These are phyloP conservation scores for Triplophysa siluroides DNA, from an alignment of 2,113 vertebrate genomes.

Conservation along the genomic window DNA sequence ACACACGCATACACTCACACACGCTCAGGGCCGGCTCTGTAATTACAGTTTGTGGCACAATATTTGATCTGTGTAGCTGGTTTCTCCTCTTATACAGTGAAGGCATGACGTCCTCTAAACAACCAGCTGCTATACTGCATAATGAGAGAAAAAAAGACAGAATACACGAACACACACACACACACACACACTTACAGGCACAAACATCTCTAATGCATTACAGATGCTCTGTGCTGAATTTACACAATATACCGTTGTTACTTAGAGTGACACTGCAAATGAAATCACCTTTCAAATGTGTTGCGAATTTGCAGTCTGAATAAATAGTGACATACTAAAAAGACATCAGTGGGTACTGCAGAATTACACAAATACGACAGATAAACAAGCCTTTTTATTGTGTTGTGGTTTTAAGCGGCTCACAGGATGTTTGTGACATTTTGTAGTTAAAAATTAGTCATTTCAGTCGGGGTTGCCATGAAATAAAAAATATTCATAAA, in stretches of 20 bases:
- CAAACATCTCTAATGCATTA: neutral
- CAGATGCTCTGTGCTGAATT: neutral
- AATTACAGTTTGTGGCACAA: constrained; percentile 56
- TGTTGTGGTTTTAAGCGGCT: neutral
- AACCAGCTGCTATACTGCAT: constrained; percentile 23
- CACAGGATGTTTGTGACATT: too few relatives aligned
- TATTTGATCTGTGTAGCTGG: constrained; percentile 37
- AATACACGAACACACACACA: neutral
- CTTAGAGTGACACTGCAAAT: neutral
- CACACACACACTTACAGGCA: neutral
- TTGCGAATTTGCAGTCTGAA: neutral
- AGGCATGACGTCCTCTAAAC: neutral
- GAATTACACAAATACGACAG: neutral
- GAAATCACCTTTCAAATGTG: neutral
- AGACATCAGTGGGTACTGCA: neutral
- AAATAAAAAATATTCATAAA: too few relatives aligned
- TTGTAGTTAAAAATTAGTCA: too few relatives aligned
- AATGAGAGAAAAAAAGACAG: neutral
- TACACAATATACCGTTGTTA: neutral
- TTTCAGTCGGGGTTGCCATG: too few relatives aligned
- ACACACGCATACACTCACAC: constrained; percentile 6
- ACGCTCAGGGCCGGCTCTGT: constrained; percentile 39
- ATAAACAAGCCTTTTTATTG: neutral
- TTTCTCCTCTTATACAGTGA: constrained; percentile 6
- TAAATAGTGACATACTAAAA: neutral